These are phyloP conservation scores for Boulengeromyrus knoepffleri DNA, from an alignment of 2,113 vertebrate genomes.

Conservation along the genomic window DNA sequence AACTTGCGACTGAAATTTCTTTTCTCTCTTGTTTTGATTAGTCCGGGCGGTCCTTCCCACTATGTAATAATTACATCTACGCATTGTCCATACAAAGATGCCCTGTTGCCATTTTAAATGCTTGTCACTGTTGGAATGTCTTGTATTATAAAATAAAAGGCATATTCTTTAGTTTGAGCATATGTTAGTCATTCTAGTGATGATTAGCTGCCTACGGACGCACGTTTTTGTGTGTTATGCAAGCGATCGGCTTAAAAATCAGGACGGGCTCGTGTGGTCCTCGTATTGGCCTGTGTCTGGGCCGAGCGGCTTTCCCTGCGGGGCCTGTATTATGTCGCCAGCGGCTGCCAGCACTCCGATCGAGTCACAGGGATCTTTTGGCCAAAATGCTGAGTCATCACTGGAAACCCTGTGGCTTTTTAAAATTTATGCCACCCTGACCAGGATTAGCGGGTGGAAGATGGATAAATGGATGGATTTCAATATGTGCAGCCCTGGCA, in stretches of 20 bases:
- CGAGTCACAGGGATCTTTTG: background rate
- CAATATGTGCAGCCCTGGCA: background rate
- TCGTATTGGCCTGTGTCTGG: background rate
- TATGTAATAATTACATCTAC: background rate
- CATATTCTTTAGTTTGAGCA: background rate
- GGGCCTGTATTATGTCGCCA: background rate
- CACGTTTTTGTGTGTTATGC: background rate
- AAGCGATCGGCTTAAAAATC: background rate
- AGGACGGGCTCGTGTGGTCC: background rate
- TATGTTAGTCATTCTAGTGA: background rate
- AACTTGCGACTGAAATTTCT: background rate
- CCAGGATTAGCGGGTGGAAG: background rate
- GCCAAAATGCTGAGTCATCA: slow-evolving; percentile 13
- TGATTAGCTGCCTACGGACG: background rate
- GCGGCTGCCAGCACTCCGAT: slow-evolving; percentile 5
- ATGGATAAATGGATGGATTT: background rate
- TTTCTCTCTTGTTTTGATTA: background rate
- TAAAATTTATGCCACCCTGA: background rate
- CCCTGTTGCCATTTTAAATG: background rate
- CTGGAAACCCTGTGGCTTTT: background rate
- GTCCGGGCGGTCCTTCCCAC: background rate
- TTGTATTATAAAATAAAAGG: background rate
- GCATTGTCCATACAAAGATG: background rate
- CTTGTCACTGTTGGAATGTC: background rate
- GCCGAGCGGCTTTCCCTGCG: background rate